Evolutionary conservation across 2,797 vertebrate species (phyloP), one percentile per base, ranked within the genome.

Genomic region (Eidolon dupreanum): DNA sequence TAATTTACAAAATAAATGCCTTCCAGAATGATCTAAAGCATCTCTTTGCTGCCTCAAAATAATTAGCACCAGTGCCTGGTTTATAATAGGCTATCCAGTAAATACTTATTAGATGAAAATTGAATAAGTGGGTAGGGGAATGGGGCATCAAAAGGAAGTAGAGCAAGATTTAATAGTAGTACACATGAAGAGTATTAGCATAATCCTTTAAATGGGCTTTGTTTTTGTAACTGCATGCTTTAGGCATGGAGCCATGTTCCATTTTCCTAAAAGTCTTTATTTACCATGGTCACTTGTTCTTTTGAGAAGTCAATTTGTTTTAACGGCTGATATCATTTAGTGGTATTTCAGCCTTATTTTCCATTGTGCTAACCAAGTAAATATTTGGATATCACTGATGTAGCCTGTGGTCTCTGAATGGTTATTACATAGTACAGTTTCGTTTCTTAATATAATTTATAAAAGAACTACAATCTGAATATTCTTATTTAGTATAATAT

Each of bases 241-340:
- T 83, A 85, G 20, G 31, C 71, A 81, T 33, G 55, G 28, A 24
- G 13, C 49, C 68, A 22, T 68, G 19, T 59, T 93, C 43, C 57
- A 22, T 77, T 68, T 88, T 83, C 43, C 74, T 78, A 38, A 77
- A 83, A 73, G 36, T 70, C 66, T 94, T 41, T 71, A 57, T 43
- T 88, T 51, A 49, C 49, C 49, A 49, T 85, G 5, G 71, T 91
- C 43, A 77, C 33, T 78, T 66, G 7, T 66, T 93, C 90, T 75
- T 94, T 92, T 81, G 41, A 83, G 61, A 82, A 93, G 24, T 90
- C 91, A 26, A 19, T 92, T 88, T 94, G n/a, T 91, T 96, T 94
- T 94, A 66, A 86, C 84, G 71, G 6, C 57, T 90, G 61, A 0
- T 96, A 66, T 97, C 51, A 55, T 53, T 95, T 90, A 84, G 20